Evolutionary conservation across 2,113 vertebrate species (phyloP).

Genomic region (Stigmatopora nigra): DNA sequence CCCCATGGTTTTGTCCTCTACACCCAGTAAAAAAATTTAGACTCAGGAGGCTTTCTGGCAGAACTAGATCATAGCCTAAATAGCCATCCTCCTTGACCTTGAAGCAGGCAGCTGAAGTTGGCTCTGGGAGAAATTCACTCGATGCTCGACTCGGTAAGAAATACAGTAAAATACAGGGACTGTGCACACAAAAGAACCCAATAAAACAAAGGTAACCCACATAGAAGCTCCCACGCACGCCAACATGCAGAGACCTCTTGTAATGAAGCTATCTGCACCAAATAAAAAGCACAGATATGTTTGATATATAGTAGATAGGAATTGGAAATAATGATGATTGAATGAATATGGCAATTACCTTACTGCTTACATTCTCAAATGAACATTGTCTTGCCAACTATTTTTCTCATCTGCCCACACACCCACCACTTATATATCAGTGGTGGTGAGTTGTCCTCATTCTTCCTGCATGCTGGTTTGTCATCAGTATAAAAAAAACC

Average conservation of each 20-base stretch:
- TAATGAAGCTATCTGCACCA: constrained; percentile 10
- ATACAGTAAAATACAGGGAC: constrained; percentile 3
- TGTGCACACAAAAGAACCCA: not conserved
- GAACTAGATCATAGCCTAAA: constrained; percentile 10
- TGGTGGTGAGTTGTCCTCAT: not conserved
- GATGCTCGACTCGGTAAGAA: not conserved
- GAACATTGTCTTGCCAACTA: constrained; percentile 23
- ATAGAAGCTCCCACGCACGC: not conserved
- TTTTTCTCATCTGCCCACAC: constrained; percentile 22
- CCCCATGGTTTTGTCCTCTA: constrained; percentile 3
- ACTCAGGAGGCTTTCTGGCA: constrained; percentile 15
- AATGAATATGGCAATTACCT: constrained; percentile 18
- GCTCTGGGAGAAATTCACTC: not conserved
- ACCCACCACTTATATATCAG: constrained; percentile 6
- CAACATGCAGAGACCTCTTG: not conserved
- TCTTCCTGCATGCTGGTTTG: constrained; percentile 5
- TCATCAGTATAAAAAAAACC: not conserved
- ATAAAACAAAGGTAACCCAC: not conserved
- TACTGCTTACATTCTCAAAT: constrained; percentile 23
- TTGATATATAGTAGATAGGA: constrained; percentile 18
- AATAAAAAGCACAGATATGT: constrained; percentile 11
- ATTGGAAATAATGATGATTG: constrained; percentile 8
- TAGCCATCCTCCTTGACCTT: constrained; percentile 1
- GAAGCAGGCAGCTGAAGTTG: constrained; percentile 1
- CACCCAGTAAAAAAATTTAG: constrained; percentile 4